These are phyloP conservation scores for Orthonychiurus folsomi DNA, from an alignment of 2,888 invertebrate species.

Conservation along the genomic window DNA sequence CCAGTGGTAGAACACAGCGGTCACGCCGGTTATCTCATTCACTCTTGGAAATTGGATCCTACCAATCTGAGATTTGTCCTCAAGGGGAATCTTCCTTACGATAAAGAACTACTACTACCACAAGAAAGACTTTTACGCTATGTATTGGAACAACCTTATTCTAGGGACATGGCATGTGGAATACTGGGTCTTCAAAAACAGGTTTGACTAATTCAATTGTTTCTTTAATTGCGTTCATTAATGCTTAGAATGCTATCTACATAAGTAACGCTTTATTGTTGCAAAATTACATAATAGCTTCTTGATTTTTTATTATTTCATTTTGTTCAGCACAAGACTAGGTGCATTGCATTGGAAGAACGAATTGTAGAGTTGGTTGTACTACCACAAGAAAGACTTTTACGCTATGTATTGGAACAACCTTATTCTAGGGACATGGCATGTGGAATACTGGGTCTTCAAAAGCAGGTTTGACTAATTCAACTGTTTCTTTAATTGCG, in stretches of 20 bases:
- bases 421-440: conserved; percentile 95
- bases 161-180: conserved; percentile 88
- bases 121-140: conserved; percentile 79
- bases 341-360: conserved; percentile 82
- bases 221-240: background rate
- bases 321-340: conserved; percentile 59
- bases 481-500: background rate
- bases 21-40: conserved; percentile 78
- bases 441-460: conserved; percentile 84
- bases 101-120: conserved; percentile 74
- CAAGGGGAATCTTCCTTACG: conserved; percentile 76
- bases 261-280: too few species aligned
- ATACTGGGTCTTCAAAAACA: conserved; percentile 91
- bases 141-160: conserved; percentile 89
- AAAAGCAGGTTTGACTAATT: conserved; percentile 61
- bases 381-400: conserved; percentile 76
- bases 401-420: conserved; percentile 85
- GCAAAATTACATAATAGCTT: too few species aligned
- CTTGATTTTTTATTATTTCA: conserved; percentile 53
- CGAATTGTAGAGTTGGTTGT: conserved; percentile 84
- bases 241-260: too few species aligned
- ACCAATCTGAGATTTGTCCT: conserved; percentile 62
- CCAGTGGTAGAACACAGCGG: conserved; percentile 91
- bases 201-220: conserved; percentile 44
- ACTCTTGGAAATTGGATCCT: conserved; percentile 88